Evolutionary conservation across 2,113 vertebrate species (phyloP), one percentile per base, ranked within the genome.

Genomic region (Alces alces): DNA sequence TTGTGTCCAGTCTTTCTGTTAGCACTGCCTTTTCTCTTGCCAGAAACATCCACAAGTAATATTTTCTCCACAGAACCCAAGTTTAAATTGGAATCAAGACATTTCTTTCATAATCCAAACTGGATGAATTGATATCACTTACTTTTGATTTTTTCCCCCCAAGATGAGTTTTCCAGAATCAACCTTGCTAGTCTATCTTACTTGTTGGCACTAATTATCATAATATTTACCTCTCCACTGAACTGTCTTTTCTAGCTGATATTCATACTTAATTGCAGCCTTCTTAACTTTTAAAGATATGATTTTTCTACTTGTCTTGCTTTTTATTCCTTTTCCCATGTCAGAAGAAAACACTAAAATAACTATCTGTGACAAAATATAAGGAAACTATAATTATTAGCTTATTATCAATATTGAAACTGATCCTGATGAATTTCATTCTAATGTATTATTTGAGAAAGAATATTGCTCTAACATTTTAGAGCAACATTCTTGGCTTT

Each of bases 231-330:
- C 28, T 0, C 12, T 86, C 28, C 25, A 87, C 36, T 84, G 36
- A 58, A 28, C 25, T 73, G 27, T 28, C 15, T 96, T 90, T 76
- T 57, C 36, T 87, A 83, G 14, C 36, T 86, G 36, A 58, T 16
- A 45, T 15, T 73, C 30, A 47, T 86, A 61, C 47, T 50, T 86
- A 80, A 47, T 66, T 58, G 0, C 3, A 64, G 15, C 9, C 25
- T 61, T 89, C 25, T 90, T 95, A 88, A 55, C 54, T 60, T 96
- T 95, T 64, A 84, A 79, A 96, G 13, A 55, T 87, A 27, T 55
- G 13, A 17, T 57, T 83, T 4, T 80, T 90, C 0, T 47, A 54
- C 17, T 85, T 86, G 4, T 78, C 27, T 87, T 73, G 28, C 30
- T 57, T 86, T 87, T 66, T 61, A 43, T 90, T 61, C 36, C 12